Evolutionary conservation across 1,140 invertebrate species (phyloP), one percentile per base, ranked within the genome.

Genomic region (Pseudomyrmex sp.): DNA sequence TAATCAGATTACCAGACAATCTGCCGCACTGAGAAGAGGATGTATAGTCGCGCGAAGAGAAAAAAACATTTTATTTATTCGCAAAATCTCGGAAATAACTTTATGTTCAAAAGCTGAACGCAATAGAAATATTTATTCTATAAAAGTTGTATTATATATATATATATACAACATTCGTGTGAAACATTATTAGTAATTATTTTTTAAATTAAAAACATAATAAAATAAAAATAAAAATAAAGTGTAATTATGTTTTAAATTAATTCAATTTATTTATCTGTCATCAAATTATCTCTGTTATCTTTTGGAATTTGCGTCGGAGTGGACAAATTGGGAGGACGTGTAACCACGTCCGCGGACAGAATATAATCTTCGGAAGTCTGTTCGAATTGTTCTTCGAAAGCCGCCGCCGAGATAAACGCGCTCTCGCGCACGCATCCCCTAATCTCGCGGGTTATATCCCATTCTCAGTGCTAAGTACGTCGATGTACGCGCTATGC

Each of bases 391-490:
- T 56, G 54, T 50, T 20, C 50, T 5, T 2, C 10, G 13, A 5
- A 12, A 18, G 35, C 52, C 44, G 9, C 1, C 10, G 54, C 44
- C 18, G 18, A 18, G 13, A 26, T 15, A 54, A 70, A 56, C 48
- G 18, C 18, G 18, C 18, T 61, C 54, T 61, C 44, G 44, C 23
- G 8, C 76, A 2, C 76, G 4, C 76, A 23, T 68, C 13, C 20
- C 15, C 18, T 77, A 68, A 80, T 72, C 46, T 68, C 58, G 59
- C 18, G 56, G 72, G 83, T 61, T 69, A 63, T 70, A 79, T 61
- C 62, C 83, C 58, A 54, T 73, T 66, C 77, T 9, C 35, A 59
- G 66, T 74, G 82, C 82, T 66, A 73, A 87, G 23, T 87, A 68
- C 66, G 84, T 79, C 86, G 82, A 72, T 59, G 65, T 68, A 83